Evolutionary conservation across 2,797 vertebrate species (phyloP).

Genomic region (Moxostoma hubbsi): DNA sequence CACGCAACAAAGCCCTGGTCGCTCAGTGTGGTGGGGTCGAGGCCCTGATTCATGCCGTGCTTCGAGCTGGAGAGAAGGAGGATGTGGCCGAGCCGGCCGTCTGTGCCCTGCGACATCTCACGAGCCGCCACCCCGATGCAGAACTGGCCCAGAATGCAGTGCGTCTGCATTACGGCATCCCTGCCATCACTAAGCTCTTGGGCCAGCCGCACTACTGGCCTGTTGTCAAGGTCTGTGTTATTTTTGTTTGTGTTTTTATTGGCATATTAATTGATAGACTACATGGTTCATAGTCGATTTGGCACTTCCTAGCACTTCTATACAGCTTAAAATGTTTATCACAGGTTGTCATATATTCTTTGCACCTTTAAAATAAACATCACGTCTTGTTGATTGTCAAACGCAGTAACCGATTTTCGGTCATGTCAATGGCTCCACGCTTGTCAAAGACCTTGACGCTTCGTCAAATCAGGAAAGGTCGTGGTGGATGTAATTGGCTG

Average conservation of each 20-base stretch:
- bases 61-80: conserved; percentile 90
- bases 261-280: no score
- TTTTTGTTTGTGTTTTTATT: conserved; percentile 6
- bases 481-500: conserved; percentile 36
- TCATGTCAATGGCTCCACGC: background rate
- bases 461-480: conserved; percentile 26
- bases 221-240: conserved; percentile 85
- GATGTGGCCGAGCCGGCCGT: conserved; percentile 92
- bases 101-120: conserved; percentile 92
- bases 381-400: background rate
- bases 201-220: conserved; percentile 95
- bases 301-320: background rate
- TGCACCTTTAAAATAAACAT: background rate
- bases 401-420: background rate
- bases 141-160: conserved; percentile 95
- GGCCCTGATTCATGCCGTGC: conserved; percentile 90
- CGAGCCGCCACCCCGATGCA: conserved; percentile 89
- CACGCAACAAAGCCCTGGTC: conserved; percentile 93
- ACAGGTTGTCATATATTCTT: no score
- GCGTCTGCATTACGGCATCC: conserved; percentile 92
- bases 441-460: no score
- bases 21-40: conserved; percentile 91
- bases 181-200: conserved; percentile 88
- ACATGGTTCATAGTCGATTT: background rate
- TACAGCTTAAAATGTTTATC: background rate